phyloP scores from a whole-genome alignment of 1,140 invertebrate species.

The Batillaria attramentaria region DNA sequence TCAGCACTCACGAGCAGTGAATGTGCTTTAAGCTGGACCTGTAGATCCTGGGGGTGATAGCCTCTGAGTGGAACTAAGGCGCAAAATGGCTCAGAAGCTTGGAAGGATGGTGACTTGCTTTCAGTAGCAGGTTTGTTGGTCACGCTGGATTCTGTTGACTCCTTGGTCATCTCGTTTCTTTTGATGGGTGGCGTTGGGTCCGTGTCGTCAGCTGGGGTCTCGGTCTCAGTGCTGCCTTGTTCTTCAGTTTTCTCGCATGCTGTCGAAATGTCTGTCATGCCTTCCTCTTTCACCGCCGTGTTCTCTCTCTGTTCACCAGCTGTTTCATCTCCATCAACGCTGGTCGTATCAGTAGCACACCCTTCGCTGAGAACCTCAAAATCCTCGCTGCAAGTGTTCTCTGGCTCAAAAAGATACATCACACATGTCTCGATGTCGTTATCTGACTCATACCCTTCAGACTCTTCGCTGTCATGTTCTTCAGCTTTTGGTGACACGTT shows the following conservation, averaged over 20 bases:
- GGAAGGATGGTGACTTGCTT: too few species aligned
- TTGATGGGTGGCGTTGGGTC: constrained; percentile 13
- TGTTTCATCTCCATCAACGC: neutral
- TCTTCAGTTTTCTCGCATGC: neutral
- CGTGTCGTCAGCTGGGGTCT: neutral
- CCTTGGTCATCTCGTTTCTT: neutral
- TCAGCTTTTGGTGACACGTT: too few species aligned
- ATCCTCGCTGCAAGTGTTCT: neutral
- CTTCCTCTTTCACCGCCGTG: neutral
- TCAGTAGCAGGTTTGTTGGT: neutral
- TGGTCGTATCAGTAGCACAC: neutral
- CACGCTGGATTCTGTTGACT: neutral
- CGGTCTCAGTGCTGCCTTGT: neutral
- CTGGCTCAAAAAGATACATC: too few species aligned
- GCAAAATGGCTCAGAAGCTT: neutral
- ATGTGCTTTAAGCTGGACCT: neutral
- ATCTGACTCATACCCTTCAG: too few species aligned
- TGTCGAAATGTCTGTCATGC: neutral
- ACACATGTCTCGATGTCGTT: too few species aligned
- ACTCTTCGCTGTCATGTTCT: too few species aligned
- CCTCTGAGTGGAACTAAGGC: neutral
- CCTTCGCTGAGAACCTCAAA: neutral
- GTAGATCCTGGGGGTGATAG: neutral
- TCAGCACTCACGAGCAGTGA: neutral
- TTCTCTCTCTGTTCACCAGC: neutral